Percentiles rank a stretch among this genome's conserved stretches.
Evolutionary conservation across 1,140 invertebrate species (phyloP).

Genomic region (Globodera ellingtonae): DNA sequence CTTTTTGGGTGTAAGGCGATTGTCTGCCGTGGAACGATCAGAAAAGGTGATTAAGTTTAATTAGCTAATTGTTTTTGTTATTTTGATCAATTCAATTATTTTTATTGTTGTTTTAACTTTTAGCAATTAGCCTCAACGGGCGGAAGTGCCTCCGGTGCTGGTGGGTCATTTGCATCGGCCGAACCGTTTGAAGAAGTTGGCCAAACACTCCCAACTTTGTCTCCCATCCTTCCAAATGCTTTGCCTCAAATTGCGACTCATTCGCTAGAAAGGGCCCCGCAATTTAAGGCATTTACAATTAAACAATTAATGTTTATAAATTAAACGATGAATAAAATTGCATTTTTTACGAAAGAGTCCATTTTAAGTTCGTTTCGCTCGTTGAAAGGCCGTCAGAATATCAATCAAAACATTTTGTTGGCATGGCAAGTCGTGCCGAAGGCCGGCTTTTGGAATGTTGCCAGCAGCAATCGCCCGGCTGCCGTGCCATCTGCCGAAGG

Average conservation of each 20-base stretch:
- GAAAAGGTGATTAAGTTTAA: not conserved
- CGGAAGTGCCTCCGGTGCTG: slow-evolving; percentile 8
- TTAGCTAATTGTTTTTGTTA: not conserved
- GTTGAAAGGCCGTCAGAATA: not conserved
- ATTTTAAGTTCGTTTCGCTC: slow-evolving; percentile 6
- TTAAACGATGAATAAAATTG: too few species aligned
- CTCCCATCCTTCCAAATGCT: not conserved
- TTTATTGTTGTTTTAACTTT: too few species aligned
- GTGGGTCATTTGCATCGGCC: slow-evolving; percentile 18
- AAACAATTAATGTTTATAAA: not conserved
- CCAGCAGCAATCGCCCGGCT: slow-evolving; percentile 30
- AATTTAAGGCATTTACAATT: slow-evolving; percentile 23
- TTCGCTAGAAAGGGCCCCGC: slow-evolving; percentile 15
- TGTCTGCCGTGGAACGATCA: not conserved
- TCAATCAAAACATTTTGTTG: not conserved
- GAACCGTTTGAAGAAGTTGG: slow-evolving; percentile 1
- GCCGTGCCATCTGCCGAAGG: slow-evolving; percentile 16
- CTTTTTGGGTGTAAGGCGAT: not conserved
- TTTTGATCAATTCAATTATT: too few species aligned
- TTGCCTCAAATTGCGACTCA: slow-evolving; percentile 9
- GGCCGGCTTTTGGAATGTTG: slow-evolving; percentile 31
- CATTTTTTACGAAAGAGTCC: not conserved
- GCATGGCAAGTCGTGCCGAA: not conserved
- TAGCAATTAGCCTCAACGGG: not conserved
- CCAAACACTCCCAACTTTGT: not conserved